phyloP scores from a whole-genome alignment of 2,888 invertebrate species.

The Catocala nupta region DNA sequence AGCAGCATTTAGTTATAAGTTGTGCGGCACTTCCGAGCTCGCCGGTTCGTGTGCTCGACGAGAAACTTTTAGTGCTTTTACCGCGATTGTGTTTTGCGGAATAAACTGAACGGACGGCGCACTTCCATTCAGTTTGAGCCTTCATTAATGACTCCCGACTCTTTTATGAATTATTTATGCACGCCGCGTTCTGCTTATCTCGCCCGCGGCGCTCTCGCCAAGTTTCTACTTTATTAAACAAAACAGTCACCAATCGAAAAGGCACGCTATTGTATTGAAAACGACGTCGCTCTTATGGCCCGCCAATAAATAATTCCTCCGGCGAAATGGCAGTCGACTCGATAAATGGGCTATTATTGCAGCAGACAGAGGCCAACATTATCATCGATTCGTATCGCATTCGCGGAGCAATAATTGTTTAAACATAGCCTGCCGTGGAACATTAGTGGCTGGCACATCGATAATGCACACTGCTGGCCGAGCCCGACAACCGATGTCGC shows the following conservation, averaged over 20 bases:
- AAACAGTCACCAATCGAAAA: conserved; percentile 73
- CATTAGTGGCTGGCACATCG: conserved; percentile 76
- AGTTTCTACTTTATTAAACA: conserved; percentile 82
- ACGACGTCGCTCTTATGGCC: conserved; percentile 76
- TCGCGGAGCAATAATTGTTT: conserved; percentile 82
- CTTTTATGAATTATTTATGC: conserved; percentile 84
- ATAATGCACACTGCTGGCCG: conserved; percentile 71
- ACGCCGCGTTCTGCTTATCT: conserved; percentile 74
- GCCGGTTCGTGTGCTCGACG: conserved; percentile 31
- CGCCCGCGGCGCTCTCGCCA: conserved; percentile 62
- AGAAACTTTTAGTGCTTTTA: conserved; percentile 60
- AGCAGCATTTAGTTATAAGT: conserved; percentile 40
- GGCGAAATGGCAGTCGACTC: conserved; percentile 78
- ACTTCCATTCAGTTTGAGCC: conserved; percentile 71
- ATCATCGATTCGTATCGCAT: conserved; percentile 84
- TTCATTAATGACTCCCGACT: conserved; percentile 78
- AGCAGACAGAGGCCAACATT: conserved; percentile 82
- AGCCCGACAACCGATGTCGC: conserved; percentile 58
- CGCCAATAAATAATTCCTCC: conserved; percentile 82
- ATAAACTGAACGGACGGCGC: conserved; percentile 59
- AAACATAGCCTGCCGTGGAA: conserved; percentile 78
- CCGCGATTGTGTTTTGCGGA: conserved; percentile 55
- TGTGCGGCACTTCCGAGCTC: conserved; percentile 45
- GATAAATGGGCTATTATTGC: conserved; percentile 85
- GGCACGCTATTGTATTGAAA: conserved; percentile 78